A percentile compares a stretch with the other conserved stretches of the same genome.
Evolutionary conservation across 2,113 vertebrate genomes (phyloP).

Genomic region (Neogale vison): DNA sequence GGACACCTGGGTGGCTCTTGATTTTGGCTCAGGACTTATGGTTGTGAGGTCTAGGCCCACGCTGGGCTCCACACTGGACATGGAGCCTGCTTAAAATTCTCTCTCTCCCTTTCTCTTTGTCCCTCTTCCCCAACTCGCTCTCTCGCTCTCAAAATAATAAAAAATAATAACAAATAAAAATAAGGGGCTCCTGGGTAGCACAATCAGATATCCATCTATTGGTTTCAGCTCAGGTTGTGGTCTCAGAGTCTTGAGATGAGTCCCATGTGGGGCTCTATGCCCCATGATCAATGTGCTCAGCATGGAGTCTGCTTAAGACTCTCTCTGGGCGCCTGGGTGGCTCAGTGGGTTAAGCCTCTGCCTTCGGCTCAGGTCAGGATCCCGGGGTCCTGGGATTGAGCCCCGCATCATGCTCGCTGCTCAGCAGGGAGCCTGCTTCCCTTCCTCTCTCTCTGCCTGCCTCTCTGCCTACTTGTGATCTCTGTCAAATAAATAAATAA

Average conservation of each 20-base stretch:
- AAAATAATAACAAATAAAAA: neutral
- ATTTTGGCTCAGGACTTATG: neutral
- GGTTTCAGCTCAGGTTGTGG: neutral
- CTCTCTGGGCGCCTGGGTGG: no score
- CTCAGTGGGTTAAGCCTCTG: no score
- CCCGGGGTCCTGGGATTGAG: no score
- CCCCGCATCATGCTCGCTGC: no score
- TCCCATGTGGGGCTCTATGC: neutral
- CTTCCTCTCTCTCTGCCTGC: no score
- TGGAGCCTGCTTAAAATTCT: neutral
- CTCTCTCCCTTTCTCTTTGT: neutral
- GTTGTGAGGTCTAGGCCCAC: neutral
- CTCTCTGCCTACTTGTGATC: no score
- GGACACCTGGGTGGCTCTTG: neutral
- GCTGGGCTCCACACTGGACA: neutral
- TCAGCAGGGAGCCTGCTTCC: no score
- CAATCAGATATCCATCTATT: neutral
- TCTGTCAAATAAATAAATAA: no score
- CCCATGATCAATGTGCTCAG: neutral
- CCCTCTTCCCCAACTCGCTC: neutral
- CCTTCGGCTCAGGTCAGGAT: no score
- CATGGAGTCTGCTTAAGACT: neutral
- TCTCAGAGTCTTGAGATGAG: neutral
- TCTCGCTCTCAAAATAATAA: neutral
- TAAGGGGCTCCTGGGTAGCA: neutral